Conservation (phyloP, 2,113 vertebrate genomes). For the Larimichthys crocea region DNA sequence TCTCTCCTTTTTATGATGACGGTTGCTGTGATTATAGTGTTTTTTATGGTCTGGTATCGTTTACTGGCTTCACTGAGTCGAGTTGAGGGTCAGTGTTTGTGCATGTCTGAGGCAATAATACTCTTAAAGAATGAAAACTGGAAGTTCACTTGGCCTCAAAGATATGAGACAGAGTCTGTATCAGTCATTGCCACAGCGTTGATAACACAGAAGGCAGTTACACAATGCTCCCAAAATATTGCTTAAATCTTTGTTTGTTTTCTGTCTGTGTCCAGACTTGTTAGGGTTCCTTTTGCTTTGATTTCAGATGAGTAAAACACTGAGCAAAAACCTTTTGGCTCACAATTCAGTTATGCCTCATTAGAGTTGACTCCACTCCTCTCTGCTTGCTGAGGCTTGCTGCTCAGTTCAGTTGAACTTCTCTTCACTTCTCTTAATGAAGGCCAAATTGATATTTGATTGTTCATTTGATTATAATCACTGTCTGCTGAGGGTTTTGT, state of each 20-base stretch:
- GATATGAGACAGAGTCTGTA: slow-evolving; percentile 14
- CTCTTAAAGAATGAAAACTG: slow-evolving; percentile 13
- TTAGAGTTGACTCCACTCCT: slow-evolving; percentile 27
- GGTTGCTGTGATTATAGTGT: slow-evolving; percentile 19
- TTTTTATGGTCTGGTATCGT: slow-evolving; percentile 40
- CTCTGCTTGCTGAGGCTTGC: slow-evolving; percentile 45
- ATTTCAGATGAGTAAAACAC: not conserved
- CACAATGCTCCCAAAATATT: slow-evolving; percentile 31
- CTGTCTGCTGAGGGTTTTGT: slow-evolving; percentile 9
- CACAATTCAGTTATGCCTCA: slow-evolving; percentile 26
- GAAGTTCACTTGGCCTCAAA: slow-evolving; percentile 6
- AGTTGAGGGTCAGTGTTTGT: slow-evolving; percentile 44
- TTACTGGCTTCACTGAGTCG: slow-evolving; percentile 45
- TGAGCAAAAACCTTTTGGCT: slow-evolving; percentile 25
- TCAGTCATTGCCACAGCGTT: not conserved
- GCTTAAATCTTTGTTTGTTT: not conserved
- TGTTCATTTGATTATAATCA: slow-evolving; percentile 35
- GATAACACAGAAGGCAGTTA: slow-evolving; percentile 22
- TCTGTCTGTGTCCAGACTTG: slow-evolving; percentile 8
- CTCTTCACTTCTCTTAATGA: slow-evolving; percentile 10
- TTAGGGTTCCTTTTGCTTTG: not conserved
- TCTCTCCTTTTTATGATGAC: slow-evolving; percentile 24
- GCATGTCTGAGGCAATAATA: slow-evolving; percentile 25
- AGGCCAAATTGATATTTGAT: slow-evolving; percentile 49
- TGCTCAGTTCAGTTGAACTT: slow-evolving; percentile 26